Evolutionary conservation across 2,113 vertebrate species (phyloP).

Genomic region (Telmatochromis brachygnathus): DNA sequence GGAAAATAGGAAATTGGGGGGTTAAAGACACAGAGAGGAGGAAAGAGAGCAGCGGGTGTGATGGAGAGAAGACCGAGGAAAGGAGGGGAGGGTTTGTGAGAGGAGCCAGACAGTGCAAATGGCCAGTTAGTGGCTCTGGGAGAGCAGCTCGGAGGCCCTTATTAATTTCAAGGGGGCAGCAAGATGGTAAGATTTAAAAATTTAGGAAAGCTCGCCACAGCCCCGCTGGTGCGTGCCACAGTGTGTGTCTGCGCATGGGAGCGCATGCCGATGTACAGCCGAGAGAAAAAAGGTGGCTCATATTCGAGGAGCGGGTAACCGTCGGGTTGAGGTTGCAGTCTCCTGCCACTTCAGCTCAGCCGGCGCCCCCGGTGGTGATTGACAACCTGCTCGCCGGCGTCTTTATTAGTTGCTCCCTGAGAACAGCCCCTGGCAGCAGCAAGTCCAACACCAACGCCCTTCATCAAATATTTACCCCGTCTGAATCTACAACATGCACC

Average conservation of each 20-base stretch:
- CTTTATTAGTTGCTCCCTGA: constrained; percentile 45
- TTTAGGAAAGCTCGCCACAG: constrained; percentile 19
- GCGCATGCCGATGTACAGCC: not conserved
- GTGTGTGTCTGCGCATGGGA: not conserved
- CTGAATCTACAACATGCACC: constrained; percentile 32
- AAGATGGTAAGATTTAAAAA: constrained; percentile 48
- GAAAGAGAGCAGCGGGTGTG: constrained; percentile 10
- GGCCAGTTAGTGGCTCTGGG: constrained; percentile 55
- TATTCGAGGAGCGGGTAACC: constrained; percentile 8
- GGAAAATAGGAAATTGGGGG: constrained; percentile 21
- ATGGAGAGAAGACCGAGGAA: not conserved
- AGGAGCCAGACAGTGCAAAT: constrained; percentile 40
- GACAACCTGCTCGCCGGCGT: constrained; percentile 28
- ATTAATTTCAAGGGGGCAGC: constrained; percentile 54
- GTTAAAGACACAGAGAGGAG: constrained; percentile 2
- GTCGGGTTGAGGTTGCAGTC: not conserved
- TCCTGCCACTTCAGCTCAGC: constrained; percentile 34
- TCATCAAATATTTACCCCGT: constrained; percentile 64
- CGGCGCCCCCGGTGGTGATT: not conserved
- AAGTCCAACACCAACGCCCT: constrained; percentile 27
- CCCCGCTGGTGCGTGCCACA: not conserved
- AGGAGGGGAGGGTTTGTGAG: not conserved
- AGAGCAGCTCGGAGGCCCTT: constrained; percentile 47
- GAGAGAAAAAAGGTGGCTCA: not conserved
- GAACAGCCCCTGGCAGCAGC: constrained; percentile 32